These are phyloP conservation scores for Hepsetus odoe DNA, from an alignment of 2,113 vertebrate species.

Conservation along the genomic window DNA sequence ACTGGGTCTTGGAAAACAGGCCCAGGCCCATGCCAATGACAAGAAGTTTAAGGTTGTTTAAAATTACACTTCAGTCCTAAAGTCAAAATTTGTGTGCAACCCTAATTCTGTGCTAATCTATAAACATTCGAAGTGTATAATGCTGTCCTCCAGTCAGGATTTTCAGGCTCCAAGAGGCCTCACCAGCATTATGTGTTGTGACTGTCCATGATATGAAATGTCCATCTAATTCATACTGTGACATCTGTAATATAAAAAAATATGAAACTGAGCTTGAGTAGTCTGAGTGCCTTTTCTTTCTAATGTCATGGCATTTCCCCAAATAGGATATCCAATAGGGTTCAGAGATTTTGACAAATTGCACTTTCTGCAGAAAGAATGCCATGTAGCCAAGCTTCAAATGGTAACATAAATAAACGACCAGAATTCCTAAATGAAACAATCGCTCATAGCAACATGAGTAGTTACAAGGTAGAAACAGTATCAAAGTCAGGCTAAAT, in stretches of 20 bases:
- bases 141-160: neutral
- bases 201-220: neutral
- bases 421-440: neutral
- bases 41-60: no score
- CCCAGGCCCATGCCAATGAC: no score
- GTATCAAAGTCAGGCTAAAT: neutral
- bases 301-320: neutral
- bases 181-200: neutral
- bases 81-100: neutral
- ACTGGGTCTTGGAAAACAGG: no score
- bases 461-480: neutral
- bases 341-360: slow-evolving; percentile 24
- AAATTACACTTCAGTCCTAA: no score
- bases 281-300: slow-evolving; percentile 1
- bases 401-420: neutral
- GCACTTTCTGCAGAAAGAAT: slow-evolving; percentile 2
- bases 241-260: slow-evolving; percentile 4
- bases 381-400: neutral
- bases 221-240: neutral
- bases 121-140: neutral
- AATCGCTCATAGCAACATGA: neutral
- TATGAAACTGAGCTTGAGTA: neutral
- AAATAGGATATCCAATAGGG: slow-evolving; percentile 19
- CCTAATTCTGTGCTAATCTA: neutral
- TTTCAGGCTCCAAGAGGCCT: neutral